A percentile compares a stretch with the other conserved stretches of the same genome.
Conservation (phyloP, 2,113 vertebrate genomes). For the Eubucco bourcierii region DNA sequence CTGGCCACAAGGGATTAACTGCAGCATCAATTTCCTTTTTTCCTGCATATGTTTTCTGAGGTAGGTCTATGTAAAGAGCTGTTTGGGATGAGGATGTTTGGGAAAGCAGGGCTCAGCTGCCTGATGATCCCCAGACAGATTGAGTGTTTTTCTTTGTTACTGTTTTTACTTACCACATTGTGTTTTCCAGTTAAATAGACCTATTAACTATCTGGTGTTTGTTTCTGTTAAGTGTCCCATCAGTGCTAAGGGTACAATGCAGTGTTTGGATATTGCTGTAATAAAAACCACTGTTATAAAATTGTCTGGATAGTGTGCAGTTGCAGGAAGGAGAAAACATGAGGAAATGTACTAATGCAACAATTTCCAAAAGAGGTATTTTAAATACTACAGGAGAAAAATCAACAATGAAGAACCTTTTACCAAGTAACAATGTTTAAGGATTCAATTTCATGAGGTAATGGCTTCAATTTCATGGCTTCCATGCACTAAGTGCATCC, state of each 20-base stretch:
- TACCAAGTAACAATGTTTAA: neutral
- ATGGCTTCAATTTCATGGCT: conserved; percentile 29
- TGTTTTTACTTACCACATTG: neutral
- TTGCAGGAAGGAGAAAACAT: neutral
- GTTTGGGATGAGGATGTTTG: neutral
- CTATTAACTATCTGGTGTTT: neutral
- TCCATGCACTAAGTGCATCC: neutral
- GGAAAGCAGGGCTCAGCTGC: neutral
- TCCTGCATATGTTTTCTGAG: neutral
- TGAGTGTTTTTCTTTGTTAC: neutral
- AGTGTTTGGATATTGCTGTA: neutral
- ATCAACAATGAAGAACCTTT: neutral
- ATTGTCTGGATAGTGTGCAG: neutral
- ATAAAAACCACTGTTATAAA: neutral
- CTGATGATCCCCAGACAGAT: neutral
- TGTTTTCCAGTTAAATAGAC: neutral
- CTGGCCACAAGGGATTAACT: neutral
- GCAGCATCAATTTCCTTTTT: neutral
- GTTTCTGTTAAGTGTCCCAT: neutral
- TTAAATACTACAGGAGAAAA: neutral
- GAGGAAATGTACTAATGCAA: neutral
- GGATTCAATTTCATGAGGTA: conserved; percentile 18
- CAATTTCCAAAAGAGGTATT: neutral
- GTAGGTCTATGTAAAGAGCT: neutral
- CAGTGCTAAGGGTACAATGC: neutral